Evolutionary conservation across 2,113 vertebrate species (phyloP).

Genomic region (Anolis carolinensis): DNA sequence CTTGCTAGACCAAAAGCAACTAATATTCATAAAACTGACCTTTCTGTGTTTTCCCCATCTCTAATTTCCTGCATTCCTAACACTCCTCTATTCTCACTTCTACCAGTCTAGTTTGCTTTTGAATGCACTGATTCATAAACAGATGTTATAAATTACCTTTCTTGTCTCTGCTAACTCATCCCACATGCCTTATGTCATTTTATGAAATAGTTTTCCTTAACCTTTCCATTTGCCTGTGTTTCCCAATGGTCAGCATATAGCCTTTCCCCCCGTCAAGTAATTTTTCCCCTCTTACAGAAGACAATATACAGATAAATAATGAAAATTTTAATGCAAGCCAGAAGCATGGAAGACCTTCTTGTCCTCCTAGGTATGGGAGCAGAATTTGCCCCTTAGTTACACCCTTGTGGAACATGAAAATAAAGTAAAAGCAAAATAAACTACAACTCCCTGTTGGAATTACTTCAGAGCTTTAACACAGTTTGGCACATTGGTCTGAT

Average conservation of each 20-base stretch:
- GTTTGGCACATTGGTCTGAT: not conserved
- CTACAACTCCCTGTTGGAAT: slow-evolving; percentile 23
- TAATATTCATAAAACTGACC: slow-evolving; percentile 67
- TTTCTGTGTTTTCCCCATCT: slow-evolving; percentile 44
- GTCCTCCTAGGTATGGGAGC: slow-evolving; percentile 55
- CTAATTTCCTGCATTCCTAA: slow-evolving; percentile 63
- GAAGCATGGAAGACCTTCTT: slow-evolving; percentile 59
- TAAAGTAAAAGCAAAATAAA: slow-evolving; percentile 17
- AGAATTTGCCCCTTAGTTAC: slow-evolving; percentile 45
- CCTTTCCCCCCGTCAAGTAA: slow-evolving; percentile 60
- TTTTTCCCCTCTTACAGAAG: slow-evolving; percentile 64
- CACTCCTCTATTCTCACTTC: slow-evolving; percentile 65
- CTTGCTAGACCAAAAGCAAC: slow-evolving; percentile 67
- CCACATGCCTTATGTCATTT: slow-evolving; percentile 70
- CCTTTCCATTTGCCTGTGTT: slow-evolving; percentile 73
- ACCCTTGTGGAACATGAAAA: slow-evolving; percentile 22
- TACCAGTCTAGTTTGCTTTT: slow-evolving; percentile 66
- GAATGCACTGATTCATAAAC: slow-evolving; percentile 64
- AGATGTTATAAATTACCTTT: slow-evolving; percentile 75
- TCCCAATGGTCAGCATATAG: slow-evolving; percentile 68
- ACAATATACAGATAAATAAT: slow-evolving; percentile 72
- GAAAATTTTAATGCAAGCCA: slow-evolving; percentile 68
- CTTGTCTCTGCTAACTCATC: slow-evolving; percentile 72
- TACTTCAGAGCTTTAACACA: slow-evolving; percentile 27
- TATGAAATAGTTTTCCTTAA: slow-evolving; percentile 72